A percentile compares a stretch with the other conserved stretches of the same genome.
phyloP scores from a whole-genome alignment of 64 coral and sea anemone species.

The Pachyseris speciosa region DNA sequence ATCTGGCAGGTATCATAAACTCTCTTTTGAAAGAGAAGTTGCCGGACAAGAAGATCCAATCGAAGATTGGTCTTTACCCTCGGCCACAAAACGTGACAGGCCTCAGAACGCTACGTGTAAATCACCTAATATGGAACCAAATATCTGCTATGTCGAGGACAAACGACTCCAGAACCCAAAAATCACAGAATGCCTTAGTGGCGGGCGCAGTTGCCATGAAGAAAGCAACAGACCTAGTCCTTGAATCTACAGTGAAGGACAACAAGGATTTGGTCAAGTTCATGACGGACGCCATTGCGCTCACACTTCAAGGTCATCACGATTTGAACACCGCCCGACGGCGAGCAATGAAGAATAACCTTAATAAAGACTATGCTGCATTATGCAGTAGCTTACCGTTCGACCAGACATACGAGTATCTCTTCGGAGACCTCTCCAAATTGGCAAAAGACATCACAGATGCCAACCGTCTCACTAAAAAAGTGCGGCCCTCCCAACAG shows the following conservation, averaged over 20 bases:
- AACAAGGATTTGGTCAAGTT: conserved; percentile 50
- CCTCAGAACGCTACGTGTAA: conserved; percentile 41
- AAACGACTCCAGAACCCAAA: not conserved
- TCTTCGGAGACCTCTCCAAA: conserved; percentile 67
- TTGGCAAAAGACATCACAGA: conserved; percentile 61
- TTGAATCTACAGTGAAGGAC: conserved; percentile 29
- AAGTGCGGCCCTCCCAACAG: conserved; percentile 11
- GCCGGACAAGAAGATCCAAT: not conserved
- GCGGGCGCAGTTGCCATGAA: conserved; percentile 34
- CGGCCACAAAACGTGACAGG: conserved; percentile 29
- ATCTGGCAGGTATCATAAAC: conserved; percentile 19
- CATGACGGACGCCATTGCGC: conserved; percentile 31
- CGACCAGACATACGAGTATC: not conserved
- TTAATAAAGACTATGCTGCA: conserved; percentile 59
- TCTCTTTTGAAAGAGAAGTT: conserved; percentile 31
- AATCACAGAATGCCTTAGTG: not conserved
- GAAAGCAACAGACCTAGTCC: conserved; percentile 34
- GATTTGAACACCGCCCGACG: conserved; percentile 36
- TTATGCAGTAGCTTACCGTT: conserved; percentile 48
- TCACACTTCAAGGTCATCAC: conserved; percentile 41
- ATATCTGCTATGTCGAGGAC: conserved; percentile 6
- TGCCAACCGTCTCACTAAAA: conserved; percentile 39
- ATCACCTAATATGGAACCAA: conserved; percentile 35
- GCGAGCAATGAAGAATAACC: conserved; percentile 41
- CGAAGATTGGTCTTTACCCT: conserved; percentile 11